phyloP scores from a whole-genome alignment of 2,797 vertebrate genomes.

The Enoplosus armatus region DNA sequence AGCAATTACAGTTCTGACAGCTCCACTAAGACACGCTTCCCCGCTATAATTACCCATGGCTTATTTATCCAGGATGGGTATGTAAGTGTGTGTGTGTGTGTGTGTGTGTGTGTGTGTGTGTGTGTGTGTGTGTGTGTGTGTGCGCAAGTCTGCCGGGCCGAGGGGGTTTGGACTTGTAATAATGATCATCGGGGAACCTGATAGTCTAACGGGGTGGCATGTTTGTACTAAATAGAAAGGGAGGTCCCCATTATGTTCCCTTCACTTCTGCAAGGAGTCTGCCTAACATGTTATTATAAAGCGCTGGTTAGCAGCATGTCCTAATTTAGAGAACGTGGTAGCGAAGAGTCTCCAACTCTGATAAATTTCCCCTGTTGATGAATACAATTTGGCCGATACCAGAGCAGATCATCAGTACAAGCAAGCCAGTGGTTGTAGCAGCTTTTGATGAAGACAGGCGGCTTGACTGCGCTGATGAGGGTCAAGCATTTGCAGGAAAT shows the following conservation, averaged over 20 bases:
- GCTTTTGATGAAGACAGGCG: conserved; percentile 68
- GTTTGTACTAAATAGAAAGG: conserved; percentile 77
- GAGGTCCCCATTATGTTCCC: conserved; percentile 72
- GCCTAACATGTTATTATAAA: conserved; percentile 55
- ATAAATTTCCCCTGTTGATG: conserved; percentile 47
- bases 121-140: conserved; percentile 55
- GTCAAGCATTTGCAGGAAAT: conserved; percentile 66
- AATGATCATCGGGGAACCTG: conserved; percentile 75
- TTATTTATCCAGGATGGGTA: conserved; percentile 82
- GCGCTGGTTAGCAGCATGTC: conserved; percentile 34
- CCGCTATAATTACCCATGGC: conserved; percentile 85
- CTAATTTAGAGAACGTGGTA: conserved; percentile 19
- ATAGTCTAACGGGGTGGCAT: conserved; percentile 73
- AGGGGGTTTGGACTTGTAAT: conserved; percentile 73
- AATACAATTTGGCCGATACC: conserved; percentile 55
- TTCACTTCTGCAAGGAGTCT: conserved; percentile 49
- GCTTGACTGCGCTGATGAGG: conserved; percentile 77
- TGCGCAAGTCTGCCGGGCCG: conserved; percentile 32
- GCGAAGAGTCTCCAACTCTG: background rate
- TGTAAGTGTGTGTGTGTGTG: conserved; percentile 56
- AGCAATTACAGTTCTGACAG: conserved; percentile 88
- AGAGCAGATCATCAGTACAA: conserved; percentile 39
- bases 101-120: conserved; percentile 48
- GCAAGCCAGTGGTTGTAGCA: conserved; percentile 10
- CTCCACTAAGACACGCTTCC: conserved; percentile 82